Conservation (phyloP, 2,113 vertebrate species). For the Myiozetetes cayanensis region DNA sequence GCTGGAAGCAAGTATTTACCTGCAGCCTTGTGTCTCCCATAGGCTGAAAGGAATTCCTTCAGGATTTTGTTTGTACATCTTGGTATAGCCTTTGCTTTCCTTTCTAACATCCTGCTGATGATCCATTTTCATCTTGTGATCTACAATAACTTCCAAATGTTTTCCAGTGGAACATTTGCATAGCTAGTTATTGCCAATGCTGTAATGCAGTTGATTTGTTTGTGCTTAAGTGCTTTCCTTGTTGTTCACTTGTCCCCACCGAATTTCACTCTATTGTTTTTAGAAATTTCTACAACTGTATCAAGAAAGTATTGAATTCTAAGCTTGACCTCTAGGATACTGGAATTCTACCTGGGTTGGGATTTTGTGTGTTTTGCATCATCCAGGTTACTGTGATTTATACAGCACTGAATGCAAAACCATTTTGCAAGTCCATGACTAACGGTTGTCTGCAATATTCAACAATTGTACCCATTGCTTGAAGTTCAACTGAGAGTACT, state of each 20-base stretch:
- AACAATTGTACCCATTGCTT: neutral
- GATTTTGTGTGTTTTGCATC: neutral
- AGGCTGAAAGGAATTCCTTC: neutral
- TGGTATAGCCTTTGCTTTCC: neutral
- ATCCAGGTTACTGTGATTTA: neutral
- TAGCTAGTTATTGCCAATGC: neutral
- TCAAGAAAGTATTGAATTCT: neutral
- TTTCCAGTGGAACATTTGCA: neutral
- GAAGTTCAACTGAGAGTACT: neutral
- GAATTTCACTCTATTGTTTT: neutral
- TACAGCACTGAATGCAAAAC: neutral
- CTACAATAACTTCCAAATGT: neutral
- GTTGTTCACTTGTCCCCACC: neutral
- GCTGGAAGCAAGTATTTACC: neutral
- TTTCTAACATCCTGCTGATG: neutral
- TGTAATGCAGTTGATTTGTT: neutral
- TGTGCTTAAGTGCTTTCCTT: neutral
- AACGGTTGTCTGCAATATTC: neutral
- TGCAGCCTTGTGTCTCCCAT: neutral
- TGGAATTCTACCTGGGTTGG: neutral
- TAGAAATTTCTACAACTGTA: neutral
- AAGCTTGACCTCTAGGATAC: neutral
- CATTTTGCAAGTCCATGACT: neutral
- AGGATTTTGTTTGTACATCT: neutral
- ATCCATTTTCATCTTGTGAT: neutral